These are phyloP conservation scores for Odontothrips loti DNA, from an alignment of 2,888 invertebrate genomes.

Conservation along the genomic window DNA sequence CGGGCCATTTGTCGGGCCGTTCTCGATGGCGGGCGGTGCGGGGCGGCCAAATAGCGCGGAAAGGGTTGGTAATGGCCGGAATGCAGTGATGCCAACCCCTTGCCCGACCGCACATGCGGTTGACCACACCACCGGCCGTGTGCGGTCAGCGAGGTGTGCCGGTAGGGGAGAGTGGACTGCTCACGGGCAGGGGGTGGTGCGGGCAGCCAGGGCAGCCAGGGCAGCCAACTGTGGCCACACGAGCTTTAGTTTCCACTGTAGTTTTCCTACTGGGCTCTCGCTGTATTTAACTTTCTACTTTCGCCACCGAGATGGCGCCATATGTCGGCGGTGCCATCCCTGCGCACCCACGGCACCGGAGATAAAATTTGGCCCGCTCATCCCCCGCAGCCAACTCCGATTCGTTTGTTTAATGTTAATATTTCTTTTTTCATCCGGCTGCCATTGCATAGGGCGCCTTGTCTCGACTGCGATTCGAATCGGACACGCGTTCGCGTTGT, in stretches of 20 bases:
- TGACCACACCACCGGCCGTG: neutral
- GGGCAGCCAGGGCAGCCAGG: neutral
- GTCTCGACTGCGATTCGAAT: neutral
- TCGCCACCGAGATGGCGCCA: no score
- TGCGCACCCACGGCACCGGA: no score
- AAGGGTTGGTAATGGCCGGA: neutral
- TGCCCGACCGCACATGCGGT: neutral
- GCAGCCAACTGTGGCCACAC: no score
- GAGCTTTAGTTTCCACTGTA: no score
- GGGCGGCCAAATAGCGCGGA: neutral
- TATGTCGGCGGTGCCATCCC: no score
- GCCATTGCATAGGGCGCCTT: neutral
- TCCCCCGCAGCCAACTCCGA: no score
- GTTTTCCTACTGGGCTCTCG: no score
- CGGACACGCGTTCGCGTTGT: neutral
- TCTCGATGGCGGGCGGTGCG: neutral
- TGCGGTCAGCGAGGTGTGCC: neutral
- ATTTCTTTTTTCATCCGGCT: neutral
- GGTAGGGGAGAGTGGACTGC: neutral
- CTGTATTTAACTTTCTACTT: no score
- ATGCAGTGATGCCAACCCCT: neutral
- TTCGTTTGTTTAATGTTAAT: slow-evolving; percentile 15
- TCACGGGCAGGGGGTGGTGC: no score
- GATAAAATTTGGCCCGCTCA: no score
- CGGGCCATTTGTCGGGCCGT: slow-evolving; percentile 13